Evolutionary conservation across 2,797 vertebrate genomes (phyloP).

Genomic region (Anisognathus igniventris): DNA sequence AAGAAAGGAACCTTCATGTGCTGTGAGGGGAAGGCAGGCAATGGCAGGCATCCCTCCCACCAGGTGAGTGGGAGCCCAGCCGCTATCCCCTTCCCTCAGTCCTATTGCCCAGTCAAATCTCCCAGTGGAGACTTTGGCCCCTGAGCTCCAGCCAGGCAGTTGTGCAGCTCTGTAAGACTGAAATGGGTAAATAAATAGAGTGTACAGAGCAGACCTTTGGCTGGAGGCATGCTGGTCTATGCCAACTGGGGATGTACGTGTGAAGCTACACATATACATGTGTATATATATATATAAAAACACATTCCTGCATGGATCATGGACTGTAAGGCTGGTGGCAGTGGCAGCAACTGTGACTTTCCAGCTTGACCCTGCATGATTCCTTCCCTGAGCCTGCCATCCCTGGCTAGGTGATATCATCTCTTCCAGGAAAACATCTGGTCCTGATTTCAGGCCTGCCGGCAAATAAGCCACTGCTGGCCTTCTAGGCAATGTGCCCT

Average conservation of each 20-base stretch:
- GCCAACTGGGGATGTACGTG: not conserved
- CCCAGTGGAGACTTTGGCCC: not conserved
- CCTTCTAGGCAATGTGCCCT: constrained; percentile 12
- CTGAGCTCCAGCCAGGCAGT: not conserved
- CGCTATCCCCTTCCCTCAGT: rapidly evolving
- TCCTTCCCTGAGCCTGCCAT: not conserved
- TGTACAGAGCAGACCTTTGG: not conserved
- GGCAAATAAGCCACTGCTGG: rapidly evolving
- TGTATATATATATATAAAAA: too few species aligned
- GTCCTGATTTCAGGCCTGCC: constrained; percentile 12
- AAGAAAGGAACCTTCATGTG: constrained; percentile 38
- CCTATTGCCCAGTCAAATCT: not conserved
- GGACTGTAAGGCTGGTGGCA: not conserved
- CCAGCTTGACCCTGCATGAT: rapidly evolving
- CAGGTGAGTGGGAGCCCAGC: rapidly evolving
- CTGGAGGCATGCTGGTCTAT: not conserved
- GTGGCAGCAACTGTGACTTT: rapidly evolving
- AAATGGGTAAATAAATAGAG: not conserved
- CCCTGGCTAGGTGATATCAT: constrained; percentile 6
- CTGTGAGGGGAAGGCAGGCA: constrained; percentile 9
- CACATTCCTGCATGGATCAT: not conserved
- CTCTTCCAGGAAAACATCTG: constrained; percentile 39
- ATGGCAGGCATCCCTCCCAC: constrained; percentile 11
- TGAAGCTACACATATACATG: not conserved
- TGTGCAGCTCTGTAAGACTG: not conserved